Evolutionary conservation across 2,113 vertebrate species (phyloP).

Genomic region (Perca fluviatilis): DNA sequence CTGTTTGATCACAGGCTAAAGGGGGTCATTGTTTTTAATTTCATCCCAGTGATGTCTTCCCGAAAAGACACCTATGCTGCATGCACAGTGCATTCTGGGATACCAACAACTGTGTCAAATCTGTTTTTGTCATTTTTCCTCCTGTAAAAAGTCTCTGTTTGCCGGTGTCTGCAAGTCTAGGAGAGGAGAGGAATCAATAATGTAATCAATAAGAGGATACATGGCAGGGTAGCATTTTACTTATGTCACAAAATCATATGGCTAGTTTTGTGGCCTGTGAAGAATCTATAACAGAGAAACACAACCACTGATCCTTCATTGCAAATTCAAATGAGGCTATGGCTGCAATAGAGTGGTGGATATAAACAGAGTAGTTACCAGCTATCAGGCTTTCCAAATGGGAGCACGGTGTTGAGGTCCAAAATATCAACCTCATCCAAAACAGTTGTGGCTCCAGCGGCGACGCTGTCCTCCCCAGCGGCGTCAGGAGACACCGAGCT

Average conservation of each 20-base stretch:
- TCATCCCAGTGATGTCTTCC: conserved; percentile 49
- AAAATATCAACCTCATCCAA: conserved; percentile 93
- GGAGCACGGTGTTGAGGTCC: conserved; percentile 86
- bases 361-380: conserved; percentile 85
- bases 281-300: conserved; percentile 1
- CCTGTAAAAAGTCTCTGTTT: conserved; percentile 12
- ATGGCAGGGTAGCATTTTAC: conserved; percentile 9
- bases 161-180: not conserved
- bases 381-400: conserved; percentile 85
- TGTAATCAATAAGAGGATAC: conserved; percentile 34
- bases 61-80: conserved; percentile 36
- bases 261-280: conserved; percentile 24
- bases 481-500: conserved; percentile 74
- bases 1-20: conserved; percentile 66
- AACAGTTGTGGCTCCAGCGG: conserved; percentile 74
- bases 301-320: not conserved
- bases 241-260: conserved; percentile 18
- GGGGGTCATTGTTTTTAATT: conserved; percentile 74
- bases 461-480: conserved; percentile 62
- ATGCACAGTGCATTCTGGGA: conserved; percentile 52
- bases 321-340: not conserved
- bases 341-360: not conserved
- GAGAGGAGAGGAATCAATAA: conserved; percentile 33
- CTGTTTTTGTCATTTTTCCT: conserved; percentile 12
- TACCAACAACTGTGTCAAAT: conserved; percentile 23